phyloP scores from a whole-genome alignment of 2,113 vertebrate genomes.

The Clinocottus analis region DNA sequence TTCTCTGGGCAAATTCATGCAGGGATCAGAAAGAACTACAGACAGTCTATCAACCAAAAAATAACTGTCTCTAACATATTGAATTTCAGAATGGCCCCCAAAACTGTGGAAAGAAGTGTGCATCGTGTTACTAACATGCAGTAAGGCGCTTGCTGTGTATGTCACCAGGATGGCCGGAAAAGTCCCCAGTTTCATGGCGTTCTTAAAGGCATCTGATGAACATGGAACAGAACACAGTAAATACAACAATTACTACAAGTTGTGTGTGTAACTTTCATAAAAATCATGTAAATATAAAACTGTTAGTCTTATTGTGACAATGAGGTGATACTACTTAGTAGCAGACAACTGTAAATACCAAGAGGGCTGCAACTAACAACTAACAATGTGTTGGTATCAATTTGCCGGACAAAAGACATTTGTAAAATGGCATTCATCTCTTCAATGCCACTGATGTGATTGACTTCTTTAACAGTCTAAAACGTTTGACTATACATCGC shows the following conservation, averaged over 20 bases:
- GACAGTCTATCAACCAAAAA: background rate
- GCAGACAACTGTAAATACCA: too few species aligned
- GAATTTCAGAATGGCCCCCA: background rate
- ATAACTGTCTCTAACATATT: background rate
- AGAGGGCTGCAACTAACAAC: background rate
- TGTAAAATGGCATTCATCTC: too few species aligned
- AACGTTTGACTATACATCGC: background rate
- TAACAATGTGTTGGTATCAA: background rate
- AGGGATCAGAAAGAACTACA: background rate
- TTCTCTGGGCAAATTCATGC: background rate
- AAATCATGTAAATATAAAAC: background rate
- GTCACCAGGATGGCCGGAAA: constrained; percentile 91
- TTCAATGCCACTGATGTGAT: too few species aligned
- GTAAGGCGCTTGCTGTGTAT: constrained; percentile 89
- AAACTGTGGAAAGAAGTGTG: background rate
- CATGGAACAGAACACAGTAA: constrained; percentile 6
- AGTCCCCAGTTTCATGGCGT: constrained; percentile 86
- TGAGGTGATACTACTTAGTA: too few species aligned
- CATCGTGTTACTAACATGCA: constrained; percentile 85
- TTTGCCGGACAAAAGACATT: too few species aligned
- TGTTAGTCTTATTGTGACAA: background rate
- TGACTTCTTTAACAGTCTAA: background rate
- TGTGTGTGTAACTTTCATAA: background rate
- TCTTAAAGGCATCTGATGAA: constrained; percentile 90
- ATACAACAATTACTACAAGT: background rate